These are phyloP conservation scores for Columbina picui DNA, from an alignment of 2,113 vertebrate genomes.

Conservation along the genomic window DNA sequence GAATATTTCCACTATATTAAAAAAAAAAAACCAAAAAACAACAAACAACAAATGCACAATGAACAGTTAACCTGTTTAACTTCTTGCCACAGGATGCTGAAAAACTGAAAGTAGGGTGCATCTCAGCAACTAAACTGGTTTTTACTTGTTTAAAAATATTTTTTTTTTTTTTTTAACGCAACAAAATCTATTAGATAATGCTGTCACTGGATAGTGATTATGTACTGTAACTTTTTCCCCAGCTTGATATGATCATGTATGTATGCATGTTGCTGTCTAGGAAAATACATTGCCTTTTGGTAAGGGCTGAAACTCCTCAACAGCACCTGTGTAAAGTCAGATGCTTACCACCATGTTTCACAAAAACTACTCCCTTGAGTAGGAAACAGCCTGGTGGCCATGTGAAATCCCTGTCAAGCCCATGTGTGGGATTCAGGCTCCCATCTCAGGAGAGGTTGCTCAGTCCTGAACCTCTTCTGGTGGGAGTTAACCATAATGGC, in stretches of 20 bases:
- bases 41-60: neutral
- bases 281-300: neutral
- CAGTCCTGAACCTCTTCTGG: rapidly evolving
- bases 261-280: neutral
- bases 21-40: neutral
- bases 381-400: neutral
- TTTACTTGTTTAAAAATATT: neutral
- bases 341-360: neutral
- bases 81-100: neutral
- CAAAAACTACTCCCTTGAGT: neutral
- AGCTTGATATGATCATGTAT: neutral
- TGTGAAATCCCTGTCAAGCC: neutral
- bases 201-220: neutral
- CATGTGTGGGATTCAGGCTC: neutral
- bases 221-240: neutral
- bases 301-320: neutral
- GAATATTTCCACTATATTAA: neutral
- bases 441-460: neutral
- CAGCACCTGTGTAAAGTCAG: neutral
- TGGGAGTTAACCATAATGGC: neutral
- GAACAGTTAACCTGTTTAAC: neutral
- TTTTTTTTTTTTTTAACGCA: neutral
- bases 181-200: neutral
- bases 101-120: neutral
- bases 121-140: neutral